Evolutionary conservation across 2,888 invertebrate species (phyloP).

Genomic region (Brachypterus glaber): DNA sequence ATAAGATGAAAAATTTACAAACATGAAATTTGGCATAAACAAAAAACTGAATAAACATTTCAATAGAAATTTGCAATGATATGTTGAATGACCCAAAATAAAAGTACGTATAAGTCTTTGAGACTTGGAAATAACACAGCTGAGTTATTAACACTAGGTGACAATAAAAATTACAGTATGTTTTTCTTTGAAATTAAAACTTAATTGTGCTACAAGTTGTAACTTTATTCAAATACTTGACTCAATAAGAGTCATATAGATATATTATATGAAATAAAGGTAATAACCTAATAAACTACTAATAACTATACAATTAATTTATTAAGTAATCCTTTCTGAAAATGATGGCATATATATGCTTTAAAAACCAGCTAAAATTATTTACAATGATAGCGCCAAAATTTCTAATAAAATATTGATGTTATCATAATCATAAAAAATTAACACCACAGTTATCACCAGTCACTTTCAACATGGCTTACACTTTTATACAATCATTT

Average conservation of each 20-base stretch:
- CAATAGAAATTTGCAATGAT: conserved; percentile 11
- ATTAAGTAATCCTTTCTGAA: conserved; percentile 33
- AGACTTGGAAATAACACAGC: neutral
- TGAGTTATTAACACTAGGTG: neutral
- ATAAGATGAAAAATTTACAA: conserved; percentile 17
- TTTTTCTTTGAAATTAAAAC: conserved; percentile 33
- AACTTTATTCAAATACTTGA: conserved; percentile 36
- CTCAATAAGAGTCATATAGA: conserved; percentile 36
- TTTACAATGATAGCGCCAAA: conserved; percentile 29
- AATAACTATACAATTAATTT: conserved; percentile 41
- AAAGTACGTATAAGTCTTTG: conserved; percentile 17
- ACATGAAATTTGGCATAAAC: conserved; percentile 11
- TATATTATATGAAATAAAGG: conserved; percentile 32
- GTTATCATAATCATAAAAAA: conserved; percentile 29
- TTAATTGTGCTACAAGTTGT: conserved; percentile 41
- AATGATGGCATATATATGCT: conserved; percentile 27
- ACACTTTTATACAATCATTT: conserved; percentile 33
- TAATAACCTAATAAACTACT: conserved; percentile 38
- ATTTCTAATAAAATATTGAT: conserved; percentile 21
- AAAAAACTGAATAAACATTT: conserved; percentile 6
- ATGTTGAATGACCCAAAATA: conserved; percentile 19
- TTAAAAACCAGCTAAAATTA: conserved; percentile 25
- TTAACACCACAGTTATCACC: conserved; percentile 23
- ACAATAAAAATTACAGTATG: conserved; percentile 14
- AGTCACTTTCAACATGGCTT: conserved; percentile 34